Evolutionary conservation across 2,113 vertebrate genomes (phyloP).

Genomic region (Conger conger): DNA sequence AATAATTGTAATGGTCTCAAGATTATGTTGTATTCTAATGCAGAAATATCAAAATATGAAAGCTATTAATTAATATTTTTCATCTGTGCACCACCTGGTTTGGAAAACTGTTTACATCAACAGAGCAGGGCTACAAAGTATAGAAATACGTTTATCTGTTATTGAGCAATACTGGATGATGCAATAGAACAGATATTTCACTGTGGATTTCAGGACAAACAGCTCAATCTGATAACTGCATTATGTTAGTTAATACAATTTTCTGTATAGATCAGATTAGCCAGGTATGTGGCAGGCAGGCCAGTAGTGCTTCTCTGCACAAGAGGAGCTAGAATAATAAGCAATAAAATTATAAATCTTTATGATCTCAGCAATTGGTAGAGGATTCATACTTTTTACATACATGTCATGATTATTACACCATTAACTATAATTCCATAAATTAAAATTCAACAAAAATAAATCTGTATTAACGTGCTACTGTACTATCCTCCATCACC

Average conservation of each 20-base stretch:
- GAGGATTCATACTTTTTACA: no score
- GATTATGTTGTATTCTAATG: neutral
- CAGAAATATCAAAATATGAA: neutral
- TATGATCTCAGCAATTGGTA: neutral
- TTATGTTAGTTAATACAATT: neutral
- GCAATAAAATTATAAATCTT: no score
- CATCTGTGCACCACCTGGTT: neutral
- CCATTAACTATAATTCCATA: no score
- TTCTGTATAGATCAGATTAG: neutral
- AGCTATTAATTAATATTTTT: neutral
- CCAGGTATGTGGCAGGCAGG: neutral
- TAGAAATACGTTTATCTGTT: neutral
- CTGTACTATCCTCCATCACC: no score
- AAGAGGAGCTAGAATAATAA: neutral
- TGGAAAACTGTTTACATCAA: neutral
- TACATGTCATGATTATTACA: no score
- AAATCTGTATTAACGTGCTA: no score
- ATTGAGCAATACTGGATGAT: neutral
- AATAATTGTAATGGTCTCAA: neutral
- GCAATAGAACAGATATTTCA: neutral
- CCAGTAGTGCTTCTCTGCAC: neutral
- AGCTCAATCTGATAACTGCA: neutral
- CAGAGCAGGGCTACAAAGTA: neutral
- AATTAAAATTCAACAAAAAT: no score
- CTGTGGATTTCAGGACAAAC: neutral